Conservation (phyloP, 1,140 invertebrate species). For the Plectrocnemia conspersa region DNA sequence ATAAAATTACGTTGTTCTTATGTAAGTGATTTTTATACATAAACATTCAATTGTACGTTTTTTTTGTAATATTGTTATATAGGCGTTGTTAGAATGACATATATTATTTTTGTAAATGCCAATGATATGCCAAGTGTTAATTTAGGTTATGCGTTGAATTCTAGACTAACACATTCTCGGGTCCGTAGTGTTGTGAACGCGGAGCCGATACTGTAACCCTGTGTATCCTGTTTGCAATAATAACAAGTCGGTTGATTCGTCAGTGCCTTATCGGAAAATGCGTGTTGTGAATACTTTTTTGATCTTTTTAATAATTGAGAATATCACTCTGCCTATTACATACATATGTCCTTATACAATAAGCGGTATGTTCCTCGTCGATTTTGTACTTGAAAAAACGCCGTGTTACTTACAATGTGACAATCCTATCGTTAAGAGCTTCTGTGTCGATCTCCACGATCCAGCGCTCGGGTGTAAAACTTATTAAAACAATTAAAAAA, state of each 20-base stretch:
- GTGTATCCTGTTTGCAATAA: too few relatives aligned
- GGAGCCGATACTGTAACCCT: too few relatives aligned
- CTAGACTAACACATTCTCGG: too few relatives aligned
- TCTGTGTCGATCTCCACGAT: conserved; percentile 18
- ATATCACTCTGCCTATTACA: too few relatives aligned
- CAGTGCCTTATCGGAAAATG: too few relatives aligned
- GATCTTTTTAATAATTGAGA: too few relatives aligned
- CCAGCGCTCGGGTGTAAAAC: conserved; percentile 4
- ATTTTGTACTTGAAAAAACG: conserved; percentile 30
- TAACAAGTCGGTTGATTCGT: too few relatives aligned
- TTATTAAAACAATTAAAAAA: conserved; percentile 9
- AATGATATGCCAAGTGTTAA: conserved; percentile 16
- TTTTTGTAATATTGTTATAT: not conserved
- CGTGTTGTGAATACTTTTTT: too few relatives aligned
- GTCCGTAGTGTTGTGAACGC: too few relatives aligned
- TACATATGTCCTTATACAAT: too few relatives aligned
- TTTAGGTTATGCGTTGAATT: too few relatives aligned
- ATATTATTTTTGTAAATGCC: conserved; percentile 12
- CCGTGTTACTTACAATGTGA: conserved; percentile 30
- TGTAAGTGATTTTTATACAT: conserved; percentile 8
- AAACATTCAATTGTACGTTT: not conserved
- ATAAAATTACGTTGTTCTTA: conserved; percentile 1
- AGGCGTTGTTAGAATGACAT: not conserved
- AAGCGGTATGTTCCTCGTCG: conserved; percentile 32
- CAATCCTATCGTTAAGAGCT: conserved; percentile 18